Percentiles rank a stretch among this genome's conserved stretches.
Conservation (phyloP, 1,140 invertebrate species). For the Piezodorus guildinii region DNA sequence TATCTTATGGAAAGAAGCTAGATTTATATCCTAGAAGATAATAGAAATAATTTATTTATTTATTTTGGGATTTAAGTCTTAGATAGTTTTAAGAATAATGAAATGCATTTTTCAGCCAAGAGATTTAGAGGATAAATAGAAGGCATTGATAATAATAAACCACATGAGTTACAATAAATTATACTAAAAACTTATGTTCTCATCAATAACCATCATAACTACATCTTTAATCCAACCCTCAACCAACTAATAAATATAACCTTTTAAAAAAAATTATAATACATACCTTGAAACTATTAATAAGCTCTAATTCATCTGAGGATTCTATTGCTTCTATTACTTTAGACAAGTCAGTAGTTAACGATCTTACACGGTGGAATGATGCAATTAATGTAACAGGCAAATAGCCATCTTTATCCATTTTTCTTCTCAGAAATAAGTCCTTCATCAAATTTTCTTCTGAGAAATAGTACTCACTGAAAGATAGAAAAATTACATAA, state of each 20-base stretch:
- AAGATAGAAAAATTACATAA: constrained; percentile 32
- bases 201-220: no score
- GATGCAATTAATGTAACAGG: constrained; percentile 87
- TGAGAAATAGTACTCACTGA: constrained; percentile 98
- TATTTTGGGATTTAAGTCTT: no score
- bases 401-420: constrained; percentile 87
- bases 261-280: constrained; percentile 4
- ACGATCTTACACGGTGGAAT: constrained; percentile 82
- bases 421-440: constrained; percentile 92
- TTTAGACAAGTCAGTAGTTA: constrained; percentile 73
- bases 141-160: no score
- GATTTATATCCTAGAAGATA: no score
- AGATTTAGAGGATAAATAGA: no score
- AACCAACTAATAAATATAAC: neutral
- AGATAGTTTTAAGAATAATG: no score
- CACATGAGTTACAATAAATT: no score
- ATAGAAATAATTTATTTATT: no score
- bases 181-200: no score
- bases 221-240: no score
- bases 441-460: constrained; percentile 91
- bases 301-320: constrained; percentile 71
- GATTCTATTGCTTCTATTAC: constrained; percentile 70
- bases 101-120: no score
- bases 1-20: no score
- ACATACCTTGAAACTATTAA: constrained; percentile 58